Evolutionary conservation across 2,888 invertebrate genomes (phyloP).

Genomic region (Pocota personata): DNA sequence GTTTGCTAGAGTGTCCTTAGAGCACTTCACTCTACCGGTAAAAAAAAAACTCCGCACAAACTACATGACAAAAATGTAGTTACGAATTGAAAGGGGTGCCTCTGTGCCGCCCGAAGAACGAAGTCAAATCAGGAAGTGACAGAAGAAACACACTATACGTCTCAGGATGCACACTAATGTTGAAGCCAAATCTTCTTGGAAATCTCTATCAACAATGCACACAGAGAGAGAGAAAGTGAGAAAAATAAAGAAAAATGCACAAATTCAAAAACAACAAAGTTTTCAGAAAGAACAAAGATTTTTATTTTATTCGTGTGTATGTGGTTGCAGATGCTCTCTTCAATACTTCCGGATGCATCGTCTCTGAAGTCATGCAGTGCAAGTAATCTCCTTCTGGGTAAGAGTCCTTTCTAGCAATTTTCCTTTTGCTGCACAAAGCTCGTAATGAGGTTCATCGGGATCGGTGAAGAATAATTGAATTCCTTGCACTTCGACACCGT

Average conservation of each 20-base stretch:
- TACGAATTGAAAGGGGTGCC: conserved; percentile 17
- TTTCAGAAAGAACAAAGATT: conserved; percentile 10
- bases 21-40: conserved; percentile 23
- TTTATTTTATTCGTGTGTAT: conserved; percentile 2
- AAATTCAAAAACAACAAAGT: neutral
- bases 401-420: conserved; percentile 23
- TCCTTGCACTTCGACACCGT: conserved; percentile 58
- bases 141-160: conserved; percentile 40
- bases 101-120: conserved; percentile 7
- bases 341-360: conserved; percentile 45
- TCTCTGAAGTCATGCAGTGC: conserved; percentile 36
- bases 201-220: conserved; percentile 35
- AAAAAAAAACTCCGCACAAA: conserved; percentile 26
- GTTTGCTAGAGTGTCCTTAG: conserved; percentile 47
- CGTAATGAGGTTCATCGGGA: conserved; percentile 66
- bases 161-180: conserved; percentile 25
- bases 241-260: conserved; percentile 23
- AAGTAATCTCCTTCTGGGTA: conserved; percentile 27
- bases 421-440: conserved; percentile 31
- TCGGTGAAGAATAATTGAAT: conserved; percentile 58
- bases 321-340: conserved; percentile 23
- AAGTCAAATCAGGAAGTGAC: conserved; percentile 58
- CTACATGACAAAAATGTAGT: conserved; percentile 43
- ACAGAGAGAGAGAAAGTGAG: conserved; percentile 2
- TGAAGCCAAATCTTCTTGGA: neutral